phyloP scores from a whole-genome alignment of 1,140 invertebrate genomes.

The Leucophenga varia region DNA sequence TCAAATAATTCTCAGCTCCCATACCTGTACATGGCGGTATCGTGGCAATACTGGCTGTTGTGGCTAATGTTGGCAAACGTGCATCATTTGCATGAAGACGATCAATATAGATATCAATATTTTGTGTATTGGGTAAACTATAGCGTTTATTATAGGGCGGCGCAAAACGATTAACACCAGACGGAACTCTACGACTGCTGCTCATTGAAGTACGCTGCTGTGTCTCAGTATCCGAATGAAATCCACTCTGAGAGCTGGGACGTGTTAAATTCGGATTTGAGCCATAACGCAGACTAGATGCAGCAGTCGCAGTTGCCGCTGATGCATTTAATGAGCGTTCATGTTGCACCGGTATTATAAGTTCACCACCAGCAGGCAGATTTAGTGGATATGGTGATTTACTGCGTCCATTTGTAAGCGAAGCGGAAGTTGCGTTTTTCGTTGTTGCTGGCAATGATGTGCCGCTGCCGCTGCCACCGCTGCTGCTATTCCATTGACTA shows the following conservation, averaged over 20 bases:
- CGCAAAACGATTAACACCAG: slow-evolving; percentile 61
- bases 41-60: too few species aligned
- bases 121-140: slow-evolving; percentile 52
- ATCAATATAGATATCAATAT: slow-evolving; percentile 51
- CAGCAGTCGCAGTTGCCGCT: background rate
- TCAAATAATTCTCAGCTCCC: too few species aligned
- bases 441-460: slow-evolving; percentile 12
- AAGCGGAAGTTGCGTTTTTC: too few species aligned
- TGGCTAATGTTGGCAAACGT: slow-evolving; percentile 28
- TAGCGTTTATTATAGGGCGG: slow-evolving; percentile 55
- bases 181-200: slow-evolving; percentile 57
- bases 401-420: slow-evolving; percentile 35
- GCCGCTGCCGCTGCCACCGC: slow-evolving; percentile 56
- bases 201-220: too few species aligned
- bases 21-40: slow-evolving; percentile 47
- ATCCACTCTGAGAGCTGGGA: slow-evolving; percentile 24
- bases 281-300: background rate
- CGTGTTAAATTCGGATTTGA: background rate
- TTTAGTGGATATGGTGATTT: slow-evolving; percentile 45
- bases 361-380: slow-evolving; percentile 36
- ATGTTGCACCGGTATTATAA: slow-evolving; percentile 50
- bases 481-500: slow-evolving; percentile 55
- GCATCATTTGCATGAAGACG: slow-evolving; percentile 44
- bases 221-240: slow-evolving; percentile 40
- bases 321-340: slow-evolving; percentile 23